A percentile compares a stretch with the other conserved stretches of the same genome.
phyloP scores from a whole-genome alignment of 2,888 invertebrate genomes.

The Flabesymbios commensalis region DNA sequence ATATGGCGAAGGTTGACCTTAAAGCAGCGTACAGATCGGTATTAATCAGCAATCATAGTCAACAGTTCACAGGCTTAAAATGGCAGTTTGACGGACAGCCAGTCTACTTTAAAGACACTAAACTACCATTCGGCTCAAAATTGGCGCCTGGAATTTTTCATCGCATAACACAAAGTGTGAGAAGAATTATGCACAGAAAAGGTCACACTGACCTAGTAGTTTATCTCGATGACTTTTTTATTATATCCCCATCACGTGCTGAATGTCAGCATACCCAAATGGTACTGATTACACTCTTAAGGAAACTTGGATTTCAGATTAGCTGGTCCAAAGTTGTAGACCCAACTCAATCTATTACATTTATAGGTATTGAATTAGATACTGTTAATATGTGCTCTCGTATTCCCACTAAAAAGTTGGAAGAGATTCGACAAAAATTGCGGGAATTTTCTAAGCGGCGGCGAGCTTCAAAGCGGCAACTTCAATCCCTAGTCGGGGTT shows the following conservation, averaged over 20 bases:
- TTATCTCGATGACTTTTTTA: constrained; percentile 1
- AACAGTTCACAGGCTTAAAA: neutral
- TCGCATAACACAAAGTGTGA: neutral
- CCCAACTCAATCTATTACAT: neutral
- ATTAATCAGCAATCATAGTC: neutral
- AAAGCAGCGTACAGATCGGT: neutral
- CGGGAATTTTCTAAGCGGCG: too few species aligned
- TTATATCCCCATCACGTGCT: neutral
- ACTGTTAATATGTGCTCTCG: too few species aligned
- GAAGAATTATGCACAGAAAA: neutral
- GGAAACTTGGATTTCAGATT: neutral
- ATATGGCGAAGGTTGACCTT: constrained; percentile 1
- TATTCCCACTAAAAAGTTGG: too few species aligned
- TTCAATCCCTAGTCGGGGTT: neutral
- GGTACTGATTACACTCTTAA: neutral
- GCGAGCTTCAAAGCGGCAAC: neutral
- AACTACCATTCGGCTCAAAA: neutral
- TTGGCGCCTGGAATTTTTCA: neutral
- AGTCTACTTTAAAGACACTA: neutral
- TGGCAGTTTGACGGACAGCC: neutral
- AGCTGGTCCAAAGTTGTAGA: neutral
- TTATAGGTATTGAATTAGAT: neutral
- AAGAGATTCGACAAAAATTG: too few species aligned
- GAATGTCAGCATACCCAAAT: neutral
- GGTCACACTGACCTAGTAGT: neutral